A percentile compares a stretch with the other conserved stretches of the same genome.
These are phyloP conservation scores for Girardinichthys multiradiatus DNA, from an alignment of 2,113 vertebrate species.

Conservation along the genomic window DNA sequence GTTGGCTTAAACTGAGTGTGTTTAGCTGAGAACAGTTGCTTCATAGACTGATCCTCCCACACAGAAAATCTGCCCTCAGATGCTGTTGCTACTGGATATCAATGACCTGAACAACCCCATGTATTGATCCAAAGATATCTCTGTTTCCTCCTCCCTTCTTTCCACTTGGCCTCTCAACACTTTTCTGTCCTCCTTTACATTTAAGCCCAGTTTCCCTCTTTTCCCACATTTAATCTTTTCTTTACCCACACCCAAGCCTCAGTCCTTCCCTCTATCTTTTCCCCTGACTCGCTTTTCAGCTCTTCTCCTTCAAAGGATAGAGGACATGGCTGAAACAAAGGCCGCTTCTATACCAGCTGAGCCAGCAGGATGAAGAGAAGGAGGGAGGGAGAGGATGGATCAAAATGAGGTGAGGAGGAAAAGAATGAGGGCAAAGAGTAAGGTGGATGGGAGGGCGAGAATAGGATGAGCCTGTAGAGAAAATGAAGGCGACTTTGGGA, in stretches of 20 bases:
- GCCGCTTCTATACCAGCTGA: slow-evolving; percentile 68
- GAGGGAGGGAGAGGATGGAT: slow-evolving; percentile 33
- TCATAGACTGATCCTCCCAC: slow-evolving; percentile 30
- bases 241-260: slow-evolving; percentile 18
- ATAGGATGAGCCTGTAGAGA: slow-evolving; percentile 11
- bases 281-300: slow-evolving; percentile 42
- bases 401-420: slow-evolving; percentile 39
- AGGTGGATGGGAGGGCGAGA: slow-evolving; percentile 41
- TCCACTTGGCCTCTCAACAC: not conserved
- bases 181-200: slow-evolving; percentile 8
- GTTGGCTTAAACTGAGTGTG: slow-evolving; percentile 33
- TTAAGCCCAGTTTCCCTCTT: slow-evolving; percentile 28
- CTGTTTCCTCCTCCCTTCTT: slow-evolving; percentile 19
- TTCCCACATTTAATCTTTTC: slow-evolving; percentile 18
- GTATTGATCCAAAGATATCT: slow-evolving; percentile 58
- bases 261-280: slow-evolving; percentile 6
- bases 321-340: slow-evolving; percentile 70
- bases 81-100: slow-evolving; percentile 57
- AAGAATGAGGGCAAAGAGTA: slow-evolving; percentile 56
- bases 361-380: slow-evolving; percentile 62
- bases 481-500: slow-evolving; percentile 7
- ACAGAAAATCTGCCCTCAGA: slow-evolving; percentile 51
- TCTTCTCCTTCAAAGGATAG: slow-evolving; percentile 62
- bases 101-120: slow-evolving; percentile 62
- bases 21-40: slow-evolving; percentile 33